phyloP scores from a whole-genome alignment of 2,797 vertebrate species.

The Neomorphus geoffroyi region DNA sequence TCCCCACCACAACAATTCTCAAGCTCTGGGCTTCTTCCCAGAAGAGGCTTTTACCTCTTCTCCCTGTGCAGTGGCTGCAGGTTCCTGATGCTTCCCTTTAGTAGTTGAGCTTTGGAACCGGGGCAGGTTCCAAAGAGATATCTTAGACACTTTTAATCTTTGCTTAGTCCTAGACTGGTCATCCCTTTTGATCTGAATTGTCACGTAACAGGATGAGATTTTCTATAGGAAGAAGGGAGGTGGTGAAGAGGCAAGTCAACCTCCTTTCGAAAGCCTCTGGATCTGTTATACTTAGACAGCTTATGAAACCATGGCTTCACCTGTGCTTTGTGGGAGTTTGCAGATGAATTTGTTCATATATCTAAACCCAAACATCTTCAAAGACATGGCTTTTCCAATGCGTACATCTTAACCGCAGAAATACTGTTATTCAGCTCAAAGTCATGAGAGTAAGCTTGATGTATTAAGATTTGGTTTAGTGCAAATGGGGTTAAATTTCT shows the following conservation, averaged over 20 bases:
- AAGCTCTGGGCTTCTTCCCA: neutral
- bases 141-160: neutral
- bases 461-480: neutral
- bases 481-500: neutral
- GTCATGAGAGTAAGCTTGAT: neutral
- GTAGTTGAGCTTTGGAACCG: neutral
- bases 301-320: neutral
- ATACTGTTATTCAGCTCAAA: neutral
- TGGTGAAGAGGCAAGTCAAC: neutral
- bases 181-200: neutral
- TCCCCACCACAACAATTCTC: neutral
- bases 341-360: neutral
- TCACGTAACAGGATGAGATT: neutral
- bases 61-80: neutral
- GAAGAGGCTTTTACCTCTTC: rapidly evolving
- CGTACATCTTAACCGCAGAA: neutral
- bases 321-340: neutral
- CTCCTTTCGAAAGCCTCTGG: neutral
- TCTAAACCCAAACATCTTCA: neutral
- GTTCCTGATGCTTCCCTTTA: neutral
- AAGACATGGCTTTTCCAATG: neutral
- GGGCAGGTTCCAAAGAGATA: neutral
- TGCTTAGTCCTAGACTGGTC: neutral
- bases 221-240: neutral
- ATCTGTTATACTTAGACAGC: neutral